Evolutionary conservation across 2,888 invertebrate species (phyloP).

Genomic region (Empis livida): DNA sequence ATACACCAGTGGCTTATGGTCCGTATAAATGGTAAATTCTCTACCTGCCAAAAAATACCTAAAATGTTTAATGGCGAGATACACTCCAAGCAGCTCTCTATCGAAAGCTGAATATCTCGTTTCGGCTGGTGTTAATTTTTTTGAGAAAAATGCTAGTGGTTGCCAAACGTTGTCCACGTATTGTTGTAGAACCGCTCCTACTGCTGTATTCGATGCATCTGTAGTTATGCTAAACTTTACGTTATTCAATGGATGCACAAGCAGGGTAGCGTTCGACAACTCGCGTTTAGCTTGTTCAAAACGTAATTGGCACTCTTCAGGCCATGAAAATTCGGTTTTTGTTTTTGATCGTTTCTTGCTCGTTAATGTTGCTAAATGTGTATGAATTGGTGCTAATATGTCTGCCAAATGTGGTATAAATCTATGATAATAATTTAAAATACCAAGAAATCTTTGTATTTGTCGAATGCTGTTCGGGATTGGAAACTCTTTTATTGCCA

Average conservation of each 20-base stretch:
- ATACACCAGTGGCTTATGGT: conserved; percentile 2
- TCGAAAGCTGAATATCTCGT: conserved; percentile 18
- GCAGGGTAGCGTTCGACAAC: conserved; percentile 1
- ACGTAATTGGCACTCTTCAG: background rate
- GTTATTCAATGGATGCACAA: conserved; percentile 4
- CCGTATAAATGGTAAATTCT: conserved; percentile 2
- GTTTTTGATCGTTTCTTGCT: background rate
- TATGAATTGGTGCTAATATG: background rate
- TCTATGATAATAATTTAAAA: conserved; percentile 4
- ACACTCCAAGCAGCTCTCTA: conserved; percentile 18
- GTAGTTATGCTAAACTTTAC: background rate
- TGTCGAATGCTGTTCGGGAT: background rate
- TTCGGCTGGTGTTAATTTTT: conserved; percentile 15
- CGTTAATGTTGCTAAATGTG: background rate
- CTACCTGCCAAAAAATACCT: conserved; percentile 1
- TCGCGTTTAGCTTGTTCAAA: conserved; percentile 1
- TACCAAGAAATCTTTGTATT: conserved; percentile 3
- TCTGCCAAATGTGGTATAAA: conserved; percentile 1
- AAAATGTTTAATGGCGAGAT: conserved; percentile 10
- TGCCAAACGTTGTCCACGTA: conserved; percentile 9
- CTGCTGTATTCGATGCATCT: conserved; percentile 14
- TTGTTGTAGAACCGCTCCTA: conserved; percentile 19
- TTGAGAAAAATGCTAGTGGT: conserved; percentile 18
- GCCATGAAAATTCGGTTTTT: conserved; percentile 1
- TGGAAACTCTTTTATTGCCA: background rate